These are phyloP conservation scores for Empis livida DNA, from an alignment of 2,888 invertebrate species.

Conservation along the genomic window DNA sequence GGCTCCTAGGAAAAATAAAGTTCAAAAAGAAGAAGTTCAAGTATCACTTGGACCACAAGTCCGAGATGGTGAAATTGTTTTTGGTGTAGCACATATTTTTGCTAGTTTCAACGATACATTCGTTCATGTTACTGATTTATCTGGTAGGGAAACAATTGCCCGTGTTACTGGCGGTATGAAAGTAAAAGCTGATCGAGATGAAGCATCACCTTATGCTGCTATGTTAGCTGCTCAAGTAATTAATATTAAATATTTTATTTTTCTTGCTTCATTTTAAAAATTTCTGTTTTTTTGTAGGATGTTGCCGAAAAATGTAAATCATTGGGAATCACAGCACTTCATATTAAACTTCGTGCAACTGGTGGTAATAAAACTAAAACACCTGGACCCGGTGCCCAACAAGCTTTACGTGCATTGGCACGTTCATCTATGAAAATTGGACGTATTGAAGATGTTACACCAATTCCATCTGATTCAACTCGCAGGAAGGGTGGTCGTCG, in stretches of 20 bases:
- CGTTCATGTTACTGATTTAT: conserved; percentile 98
- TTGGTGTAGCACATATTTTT: conserved; percentile 98
- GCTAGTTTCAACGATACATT: conserved; percentile 99
- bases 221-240: conserved; percentile 99
- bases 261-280: too few species aligned
- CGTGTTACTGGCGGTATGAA: conserved; percentile 99
- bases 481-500: conserved; percentile 99
- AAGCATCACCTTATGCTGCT: conserved; percentile 99
- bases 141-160: conserved; percentile 89
- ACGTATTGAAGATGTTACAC: conserved; percentile 98
- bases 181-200: conserved; percentile 99
- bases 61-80: conserved; percentile 93
- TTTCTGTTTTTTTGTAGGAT: conserved; percentile 48
- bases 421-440: conserved; percentile 99
- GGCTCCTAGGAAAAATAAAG: conserved; percentile 97
- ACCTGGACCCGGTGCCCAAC: conserved; percentile 97
- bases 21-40: conserved; percentile 92
- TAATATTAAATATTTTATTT: too few species aligned
- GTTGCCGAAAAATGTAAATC: conserved; percentile 98
- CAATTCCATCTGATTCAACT: conserved; percentile 97
- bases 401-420: conserved; percentile 93
- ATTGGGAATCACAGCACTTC: conserved; percentile 93
- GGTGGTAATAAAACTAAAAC: conserved; percentile 98
- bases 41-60: conserved; percentile 93
- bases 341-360: conserved; percentile 96